Evolutionary conservation across 1,140 invertebrate species (phyloP).

Genomic region (Caenorhabditis tropicalis): DNA sequence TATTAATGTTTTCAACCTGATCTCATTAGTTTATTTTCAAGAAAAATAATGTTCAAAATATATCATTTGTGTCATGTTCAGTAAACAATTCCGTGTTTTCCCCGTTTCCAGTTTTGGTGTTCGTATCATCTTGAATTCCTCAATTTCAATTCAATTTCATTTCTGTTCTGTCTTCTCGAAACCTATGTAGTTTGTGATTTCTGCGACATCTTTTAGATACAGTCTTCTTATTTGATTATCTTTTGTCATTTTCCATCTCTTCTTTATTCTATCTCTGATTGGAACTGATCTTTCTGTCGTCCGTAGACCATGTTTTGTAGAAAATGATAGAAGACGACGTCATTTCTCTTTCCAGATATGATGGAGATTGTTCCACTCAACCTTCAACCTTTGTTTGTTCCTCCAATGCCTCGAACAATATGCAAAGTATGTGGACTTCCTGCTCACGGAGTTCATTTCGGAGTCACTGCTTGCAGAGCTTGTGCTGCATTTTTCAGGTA

Average conservation of each 20-base stretch:
- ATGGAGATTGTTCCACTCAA: constrained; percentile 14
- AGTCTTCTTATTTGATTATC: background rate
- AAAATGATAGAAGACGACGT: background rate
- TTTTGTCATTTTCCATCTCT: background rate
- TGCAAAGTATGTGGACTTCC: constrained; percentile 12
- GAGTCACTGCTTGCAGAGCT: constrained; percentile 11
- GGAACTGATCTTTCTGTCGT: constrained; percentile 43
- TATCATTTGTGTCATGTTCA: background rate
- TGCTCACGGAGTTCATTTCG: constrained; percentile 36
- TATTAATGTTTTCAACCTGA: background rate
- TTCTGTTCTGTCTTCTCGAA: background rate
- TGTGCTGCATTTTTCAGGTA: constrained; percentile 40
- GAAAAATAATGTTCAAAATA: background rate
- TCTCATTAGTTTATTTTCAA: background rate
- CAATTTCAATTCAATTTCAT: background rate
- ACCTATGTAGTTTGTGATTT: constrained; percentile 35
- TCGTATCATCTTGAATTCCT: background rate
- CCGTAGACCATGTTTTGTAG: constrained; percentile 19
- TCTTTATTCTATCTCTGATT: background rate
- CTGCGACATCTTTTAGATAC: constrained; percentile 8
- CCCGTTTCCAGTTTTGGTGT: background rate
- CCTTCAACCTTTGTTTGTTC: background rate
- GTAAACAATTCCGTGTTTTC: background rate
- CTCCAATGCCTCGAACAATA: background rate
- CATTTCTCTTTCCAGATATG: constrained; percentile 7